These are phyloP conservation scores for Drosophila leontia DNA, from an alignment of 1,140 invertebrate genomes.

Conservation along the genomic window DNA sequence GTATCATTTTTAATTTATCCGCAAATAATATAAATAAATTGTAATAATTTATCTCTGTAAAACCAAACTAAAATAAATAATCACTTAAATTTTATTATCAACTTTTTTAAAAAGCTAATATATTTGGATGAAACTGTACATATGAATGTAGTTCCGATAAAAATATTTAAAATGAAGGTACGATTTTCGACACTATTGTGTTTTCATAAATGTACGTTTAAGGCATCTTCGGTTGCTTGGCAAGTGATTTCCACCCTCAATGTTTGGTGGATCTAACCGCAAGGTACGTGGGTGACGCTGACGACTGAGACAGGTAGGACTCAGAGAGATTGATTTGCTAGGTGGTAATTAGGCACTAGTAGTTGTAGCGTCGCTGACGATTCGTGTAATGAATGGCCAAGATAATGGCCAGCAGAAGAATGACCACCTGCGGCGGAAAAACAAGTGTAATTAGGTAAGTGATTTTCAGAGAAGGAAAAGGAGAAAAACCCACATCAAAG, in stretches of 20 bases:
- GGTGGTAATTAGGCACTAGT: slow-evolving; percentile 43
- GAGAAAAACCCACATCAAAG: slow-evolving; percentile 59
- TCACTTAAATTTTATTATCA: slow-evolving; percentile 4
- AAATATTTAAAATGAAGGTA: slow-evolving; percentile 1
- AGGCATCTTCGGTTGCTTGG: slow-evolving; percentile 61
- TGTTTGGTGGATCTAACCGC: slow-evolving; percentile 13
- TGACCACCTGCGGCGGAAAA: slow-evolving; percentile 50
- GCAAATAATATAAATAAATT: too few species aligned
- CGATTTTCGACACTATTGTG: slow-evolving; percentile 19
- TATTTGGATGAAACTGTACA: not conserved
- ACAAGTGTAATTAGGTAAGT: slow-evolving; percentile 5
- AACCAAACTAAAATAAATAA: not conserved
- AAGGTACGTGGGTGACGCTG: slow-evolving; percentile 72
- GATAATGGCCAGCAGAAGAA: slow-evolving; percentile 63
- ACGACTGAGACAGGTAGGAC: slow-evolving; percentile 40
- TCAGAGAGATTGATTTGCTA: slow-evolving; percentile 29
- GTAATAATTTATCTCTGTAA: too few species aligned
- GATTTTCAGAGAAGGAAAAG: not conserved
- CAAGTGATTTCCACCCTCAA: slow-evolving; percentile 47
- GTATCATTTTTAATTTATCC: too few species aligned
- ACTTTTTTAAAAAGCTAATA: slow-evolving; percentile 6
- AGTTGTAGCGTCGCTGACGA: slow-evolving; percentile 63
- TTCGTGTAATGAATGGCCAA: slow-evolving; percentile 78
- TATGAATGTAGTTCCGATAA: not conserved
- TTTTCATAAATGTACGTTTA: slow-evolving; percentile 15